Evolutionary conservation across 2,888 invertebrate genomes (phyloP).

Genomic region (Nemurella pictetii): DNA sequence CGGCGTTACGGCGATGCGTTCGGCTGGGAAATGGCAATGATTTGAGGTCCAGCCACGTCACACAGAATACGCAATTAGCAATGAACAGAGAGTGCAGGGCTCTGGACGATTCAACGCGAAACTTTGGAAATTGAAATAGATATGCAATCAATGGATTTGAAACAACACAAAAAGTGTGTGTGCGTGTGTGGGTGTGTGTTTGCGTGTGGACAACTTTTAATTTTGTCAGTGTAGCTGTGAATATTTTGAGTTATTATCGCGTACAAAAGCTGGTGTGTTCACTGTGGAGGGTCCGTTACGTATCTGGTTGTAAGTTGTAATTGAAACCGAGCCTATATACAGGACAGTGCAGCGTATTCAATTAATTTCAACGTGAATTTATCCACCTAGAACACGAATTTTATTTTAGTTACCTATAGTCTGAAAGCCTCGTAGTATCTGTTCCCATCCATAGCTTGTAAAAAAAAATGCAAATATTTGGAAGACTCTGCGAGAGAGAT

Average conservation of each 20-base stretch:
- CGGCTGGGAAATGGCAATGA: not conserved
- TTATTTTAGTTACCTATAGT: not conserved
- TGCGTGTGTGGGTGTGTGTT: not conserved
- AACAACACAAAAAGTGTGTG: not conserved
- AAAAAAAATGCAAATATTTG: not conserved
- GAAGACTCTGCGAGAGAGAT: too few species aligned
- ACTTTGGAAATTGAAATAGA: not conserved
- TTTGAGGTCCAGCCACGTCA: not conserved
- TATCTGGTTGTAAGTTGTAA: not conserved
- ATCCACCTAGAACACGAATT: not conserved
- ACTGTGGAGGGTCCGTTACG: not conserved
- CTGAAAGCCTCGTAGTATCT: too few species aligned
- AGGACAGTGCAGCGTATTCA: not conserved
- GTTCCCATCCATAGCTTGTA: not conserved
- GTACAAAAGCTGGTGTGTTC: not conserved
- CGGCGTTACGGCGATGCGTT: not conserved
- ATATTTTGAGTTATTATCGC: not conserved
- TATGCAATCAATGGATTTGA: not conserved
- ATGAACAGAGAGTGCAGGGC: not conserved
- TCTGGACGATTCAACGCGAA: not conserved
- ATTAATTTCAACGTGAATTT: not conserved
- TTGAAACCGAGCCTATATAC: not conserved
- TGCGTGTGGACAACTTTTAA: not conserved
- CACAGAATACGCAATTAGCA: conserved; percentile 2
- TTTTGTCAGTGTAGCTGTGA: conserved; percentile 3